phyloP scores from a whole-genome alignment of 2,797 vertebrate species.

The Takifugu rubripes region DNA sequence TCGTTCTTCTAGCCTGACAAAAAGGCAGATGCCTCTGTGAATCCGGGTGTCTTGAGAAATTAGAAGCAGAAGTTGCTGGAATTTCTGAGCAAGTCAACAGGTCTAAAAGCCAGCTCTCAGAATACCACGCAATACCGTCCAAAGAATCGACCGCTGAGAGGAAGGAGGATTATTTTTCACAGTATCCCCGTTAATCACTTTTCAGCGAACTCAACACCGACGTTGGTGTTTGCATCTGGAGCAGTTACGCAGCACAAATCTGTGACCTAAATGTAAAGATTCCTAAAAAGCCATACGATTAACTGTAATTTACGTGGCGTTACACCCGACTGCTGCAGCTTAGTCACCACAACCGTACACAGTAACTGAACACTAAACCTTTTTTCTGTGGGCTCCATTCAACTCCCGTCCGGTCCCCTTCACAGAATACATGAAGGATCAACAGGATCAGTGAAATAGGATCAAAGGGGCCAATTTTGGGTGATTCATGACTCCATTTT shows the following conservation, averaged over 20 bases:
- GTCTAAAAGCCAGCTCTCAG: conserved; percentile 34
- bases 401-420: not conserved
- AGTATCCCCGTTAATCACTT: conserved; percentile 25
- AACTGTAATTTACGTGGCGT: not conserved
- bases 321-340: conserved; percentile 9
- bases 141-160: conserved; percentile 28
- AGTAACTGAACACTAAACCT: not conserved
- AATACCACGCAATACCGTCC: conserved; percentile 41
- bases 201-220: conserved; percentile 4
- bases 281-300: not conserved
- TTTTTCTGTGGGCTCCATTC: not conserved
- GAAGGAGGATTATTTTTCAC: conserved; percentile 42
- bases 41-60: conserved; percentile 32
- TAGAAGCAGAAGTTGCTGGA: conserved; percentile 56
- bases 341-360: conserved; percentile 1
- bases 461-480: conserved; percentile 21
- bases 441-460: conserved; percentile 3
- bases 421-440: not conserved
- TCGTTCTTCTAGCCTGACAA: conserved; percentile 39
- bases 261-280: not conserved
- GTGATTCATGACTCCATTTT: conserved; percentile 43
- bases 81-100: conserved; percentile 49
- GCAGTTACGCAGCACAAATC: not conserved
- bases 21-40: conserved; percentile 29
- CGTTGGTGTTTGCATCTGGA: conserved; percentile 6